Percentiles rank a stretch among this genome's conserved stretches.
Conservation (phyloP, 2,888 invertebrate species). For the Chromoteleia sp. region DNA sequence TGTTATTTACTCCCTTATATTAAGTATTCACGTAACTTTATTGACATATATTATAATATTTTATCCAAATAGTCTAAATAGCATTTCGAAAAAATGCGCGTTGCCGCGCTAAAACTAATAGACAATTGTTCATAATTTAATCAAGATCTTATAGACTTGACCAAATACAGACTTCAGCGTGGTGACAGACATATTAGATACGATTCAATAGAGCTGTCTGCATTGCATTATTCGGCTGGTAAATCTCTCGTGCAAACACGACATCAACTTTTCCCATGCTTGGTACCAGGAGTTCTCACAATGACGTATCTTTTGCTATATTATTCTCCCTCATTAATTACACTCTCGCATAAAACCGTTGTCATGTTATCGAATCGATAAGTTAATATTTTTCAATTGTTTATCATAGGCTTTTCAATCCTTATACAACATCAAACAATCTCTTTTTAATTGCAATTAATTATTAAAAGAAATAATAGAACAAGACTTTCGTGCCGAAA, state of each 20-base stretch:
- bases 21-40: conserved; percentile 33
- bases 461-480: too few species aligned
- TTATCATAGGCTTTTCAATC: too few species aligned
- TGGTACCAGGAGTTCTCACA: conserved; percentile 78
- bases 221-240: conserved; percentile 82
- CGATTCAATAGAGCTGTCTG: conserved; percentile 82
- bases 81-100: conserved; percentile 41
- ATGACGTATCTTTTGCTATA: conserved; percentile 44
- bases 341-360: conserved; percentile 6
- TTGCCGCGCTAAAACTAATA: conserved; percentile 38
- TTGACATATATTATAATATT: conserved; percentile 47
- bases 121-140: conserved; percentile 79
- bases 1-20: conserved; percentile 3
- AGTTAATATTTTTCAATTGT: too few species aligned
- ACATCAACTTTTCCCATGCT: conserved; percentile 84
- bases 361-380: not conserved
- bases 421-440: too few species aligned
- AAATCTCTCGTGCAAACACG: conserved; percentile 84
- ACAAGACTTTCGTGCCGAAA: too few species aligned
- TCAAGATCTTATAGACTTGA: conserved; percentile 78
- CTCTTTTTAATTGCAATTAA: too few species aligned
- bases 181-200: conserved; percentile 83
- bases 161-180: conserved; percentile 76
- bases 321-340: conserved; percentile 42
- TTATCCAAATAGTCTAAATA: conserved; percentile 36